Conservation (phyloP, 1,140 invertebrate species). For the Pteromalus puparum region DNA sequence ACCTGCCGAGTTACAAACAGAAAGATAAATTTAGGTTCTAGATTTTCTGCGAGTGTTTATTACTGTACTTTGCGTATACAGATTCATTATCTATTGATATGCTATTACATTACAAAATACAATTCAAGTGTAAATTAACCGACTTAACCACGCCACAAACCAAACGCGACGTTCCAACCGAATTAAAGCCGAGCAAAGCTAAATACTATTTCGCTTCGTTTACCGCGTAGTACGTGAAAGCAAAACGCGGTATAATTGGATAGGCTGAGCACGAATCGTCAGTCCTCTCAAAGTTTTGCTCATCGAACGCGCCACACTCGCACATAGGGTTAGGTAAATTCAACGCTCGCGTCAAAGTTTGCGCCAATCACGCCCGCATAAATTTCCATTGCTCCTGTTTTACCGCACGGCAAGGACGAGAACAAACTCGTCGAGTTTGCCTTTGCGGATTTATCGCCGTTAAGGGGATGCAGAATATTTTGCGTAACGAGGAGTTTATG, state of each 20-base stretch:
- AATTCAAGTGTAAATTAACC: neutral
- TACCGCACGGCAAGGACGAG: neutral
- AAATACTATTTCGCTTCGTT: neutral
- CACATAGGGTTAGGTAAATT: neutral
- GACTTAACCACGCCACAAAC: neutral
- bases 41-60: neutral
- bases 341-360: neutral
- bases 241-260: slow-evolving; percentile 38
- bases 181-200: neutral
- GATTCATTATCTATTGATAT: too few species aligned
- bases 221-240: neutral
- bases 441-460: neutral
- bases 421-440: neutral
- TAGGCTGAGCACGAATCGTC: slow-evolving; percentile 7
- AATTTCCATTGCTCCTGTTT: slow-evolving; percentile 6
- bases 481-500: neutral
- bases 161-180: too few species aligned
- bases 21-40: neutral
- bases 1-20: slow-evolving; percentile 56
- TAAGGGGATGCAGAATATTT: neutral
- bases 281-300: slow-evolving; percentile 31
- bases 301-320: neutral
- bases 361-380: neutral
- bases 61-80: neutral
- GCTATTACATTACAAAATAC: neutral